Evolutionary conservation across 2,797 vertebrate genomes (phyloP).

Genomic region (Myotis myotis): DNA sequence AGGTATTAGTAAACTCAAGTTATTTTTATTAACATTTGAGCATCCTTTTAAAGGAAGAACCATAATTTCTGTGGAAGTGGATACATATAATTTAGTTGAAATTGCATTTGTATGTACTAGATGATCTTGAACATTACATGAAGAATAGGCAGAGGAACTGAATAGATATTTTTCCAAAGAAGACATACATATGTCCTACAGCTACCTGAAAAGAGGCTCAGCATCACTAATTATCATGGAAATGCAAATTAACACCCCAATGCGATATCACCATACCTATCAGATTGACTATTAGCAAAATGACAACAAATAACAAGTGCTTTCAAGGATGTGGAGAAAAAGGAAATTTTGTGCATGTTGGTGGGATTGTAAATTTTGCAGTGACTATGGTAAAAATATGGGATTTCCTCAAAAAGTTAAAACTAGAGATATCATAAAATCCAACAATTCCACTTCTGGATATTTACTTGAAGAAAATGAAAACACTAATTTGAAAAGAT

Average conservation of each 20-base stretch:
- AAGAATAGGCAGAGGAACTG: neutral
- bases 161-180: neutral
- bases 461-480: neutral
- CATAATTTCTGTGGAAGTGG: neutral
- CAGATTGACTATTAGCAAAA: neutral
- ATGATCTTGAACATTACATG: neutral
- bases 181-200: neutral
- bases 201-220: neutral
- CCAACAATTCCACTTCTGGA: neutral
- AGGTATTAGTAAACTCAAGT: neutral
- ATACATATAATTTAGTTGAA: neutral
- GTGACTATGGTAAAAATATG: neutral
- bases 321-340: neutral
- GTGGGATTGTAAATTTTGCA: neutral
- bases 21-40: neutral
- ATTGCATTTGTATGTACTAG: neutral
- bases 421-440: neutral
- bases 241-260: neutral
- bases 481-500: neutral
- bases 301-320: no score
- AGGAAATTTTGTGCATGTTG: neutral
- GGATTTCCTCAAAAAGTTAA: neutral
- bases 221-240: neutral
- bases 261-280: neutral
- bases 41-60: neutral